Conservation (phyloP, 2,113 vertebrate species). For the Dendrocopos noguchii region DNA sequence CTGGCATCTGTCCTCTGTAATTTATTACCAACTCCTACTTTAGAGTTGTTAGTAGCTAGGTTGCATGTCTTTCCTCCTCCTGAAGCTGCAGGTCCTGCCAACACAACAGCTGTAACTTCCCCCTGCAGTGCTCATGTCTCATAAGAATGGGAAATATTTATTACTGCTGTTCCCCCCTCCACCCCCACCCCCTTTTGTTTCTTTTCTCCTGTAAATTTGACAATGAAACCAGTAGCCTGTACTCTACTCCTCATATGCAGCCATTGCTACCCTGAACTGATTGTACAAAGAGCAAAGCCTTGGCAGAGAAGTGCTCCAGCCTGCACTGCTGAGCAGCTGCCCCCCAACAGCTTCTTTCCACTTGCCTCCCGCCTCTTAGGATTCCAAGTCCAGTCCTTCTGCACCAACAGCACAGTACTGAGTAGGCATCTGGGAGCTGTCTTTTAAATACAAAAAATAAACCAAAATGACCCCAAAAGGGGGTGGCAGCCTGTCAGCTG, state of each 20-base stretch:
- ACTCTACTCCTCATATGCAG: slow-evolving; percentile 66
- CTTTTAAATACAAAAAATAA: slow-evolving; percentile 44
- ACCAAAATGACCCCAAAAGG: not conserved
- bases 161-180: slow-evolving; percentile 62
- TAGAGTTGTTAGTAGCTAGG: slow-evolving; percentile 41
- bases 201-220: slow-evolving; percentile 63
- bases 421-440: slow-evolving; percentile 13
- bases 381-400: slow-evolving; percentile 19
- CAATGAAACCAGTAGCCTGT: slow-evolving; percentile 62
- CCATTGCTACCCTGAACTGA: slow-evolving; percentile 47
- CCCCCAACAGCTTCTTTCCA: slow-evolving; percentile 9
- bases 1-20: slow-evolving; percentile 71
- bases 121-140: slow-evolving; percentile 74
- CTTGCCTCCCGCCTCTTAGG: slow-evolving; percentile 33
- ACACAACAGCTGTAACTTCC: slow-evolving; percentile 72
- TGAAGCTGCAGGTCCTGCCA: slow-evolving; percentile 55
- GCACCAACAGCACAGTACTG: slow-evolving; percentile 30
- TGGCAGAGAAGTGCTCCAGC: slow-evolving; percentile 38
- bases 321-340: slow-evolving; percentile 51
- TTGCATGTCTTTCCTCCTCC: slow-evolving; percentile 61
- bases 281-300: slow-evolving; percentile 61
- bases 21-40: slow-evolving; percentile 70
- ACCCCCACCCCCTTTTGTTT: too few species aligned
- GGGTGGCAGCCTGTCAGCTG: not conserved
- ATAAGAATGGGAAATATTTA: slow-evolving; percentile 74